Base-by-base conservation (phyloP, 2,888 invertebrate genomes). In the Eupithecia tripunctaria region DNA sequence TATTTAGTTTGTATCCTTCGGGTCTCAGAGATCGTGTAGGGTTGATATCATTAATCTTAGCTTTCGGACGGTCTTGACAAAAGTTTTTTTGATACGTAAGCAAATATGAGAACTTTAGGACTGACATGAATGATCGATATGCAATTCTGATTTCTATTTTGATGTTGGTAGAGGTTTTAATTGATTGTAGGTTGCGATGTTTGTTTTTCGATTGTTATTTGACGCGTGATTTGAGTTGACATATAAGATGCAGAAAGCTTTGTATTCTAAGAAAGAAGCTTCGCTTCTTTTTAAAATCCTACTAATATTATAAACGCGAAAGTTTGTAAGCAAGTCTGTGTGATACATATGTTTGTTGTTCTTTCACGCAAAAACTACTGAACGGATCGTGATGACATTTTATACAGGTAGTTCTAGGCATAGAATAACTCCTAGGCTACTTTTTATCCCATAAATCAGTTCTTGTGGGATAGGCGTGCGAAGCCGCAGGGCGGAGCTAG, bases 11-110 rank as follows among this genome's bases (percentile, higher is more conserved):
- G 90, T 92, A 92, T 92, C 89, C 91, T 91, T 88, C 78, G 83
- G 88, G 87, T 85, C 88, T 82, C 77, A 81, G 68, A 80, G 88
- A 87, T 88, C 85, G 79, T 82, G 81, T 83, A 84, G 87, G 88
- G 89, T 89, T 90, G 85, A 86, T 77, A 86, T 88, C 92, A 93
- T 93, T 90, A 90, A 92, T 93, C 93, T 92, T 62, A 76, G 77
- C 77, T 79, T 85, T 83, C 79, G 82, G 86, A 86, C 84, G 83
- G 84, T 82, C 85, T 86, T 87, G 87, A 91, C 91, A 92, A 92
- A 90, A 89, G 89, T 88, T 88, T 89, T 90, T 91, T 87, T 86
- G 87, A 86, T 85, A 83, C 88, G 84, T 88, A 88, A 89, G 90
- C 91, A 92, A 93, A 93, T 90, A 92, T 89, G 90, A 88, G 90